phyloP scores from a whole-genome alignment of 2,113 vertebrate genomes.

The Cranoglanis bouderius region DNA sequence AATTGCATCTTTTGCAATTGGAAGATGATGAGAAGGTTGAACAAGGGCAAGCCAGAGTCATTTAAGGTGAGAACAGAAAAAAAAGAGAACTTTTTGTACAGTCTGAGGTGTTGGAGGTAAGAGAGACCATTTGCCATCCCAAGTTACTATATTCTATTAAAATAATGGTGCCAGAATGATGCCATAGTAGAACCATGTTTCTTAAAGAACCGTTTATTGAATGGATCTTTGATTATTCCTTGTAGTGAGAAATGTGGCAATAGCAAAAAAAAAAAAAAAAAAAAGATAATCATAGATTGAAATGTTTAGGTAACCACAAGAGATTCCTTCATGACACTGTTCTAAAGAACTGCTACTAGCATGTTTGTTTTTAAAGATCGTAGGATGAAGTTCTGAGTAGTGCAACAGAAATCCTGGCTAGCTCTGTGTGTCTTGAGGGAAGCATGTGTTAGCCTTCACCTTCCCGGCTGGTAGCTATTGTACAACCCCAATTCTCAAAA shows the following conservation, averaged over 20 bases:
- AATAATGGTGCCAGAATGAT: not conserved
- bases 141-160: not conserved
- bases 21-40: not conserved
- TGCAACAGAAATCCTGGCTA: not conserved
- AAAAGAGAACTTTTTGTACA: not conserved
- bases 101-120: too few species aligned
- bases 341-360: not conserved
- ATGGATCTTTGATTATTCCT: not conserved
- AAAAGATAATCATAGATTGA: not conserved
- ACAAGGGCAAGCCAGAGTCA: not conserved
- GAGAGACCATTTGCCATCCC: not conserved
- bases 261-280: not conserved
- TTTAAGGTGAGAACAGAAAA: conserved; percentile 25
- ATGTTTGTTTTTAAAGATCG: not conserved
- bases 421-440: not conserved
- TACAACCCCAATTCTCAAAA: too few species aligned
- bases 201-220: not conserved
- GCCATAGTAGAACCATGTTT: not conserved
- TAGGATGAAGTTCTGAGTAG: not conserved
- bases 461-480: not conserved
- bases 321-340: not conserved
- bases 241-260: not conserved
- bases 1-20: too few species aligned
- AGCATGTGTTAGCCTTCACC: not conserved
- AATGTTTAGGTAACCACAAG: not conserved